phyloP scores from a whole-genome alignment of 2,113 vertebrate species.

The Polypterus senegalus region DNA sequence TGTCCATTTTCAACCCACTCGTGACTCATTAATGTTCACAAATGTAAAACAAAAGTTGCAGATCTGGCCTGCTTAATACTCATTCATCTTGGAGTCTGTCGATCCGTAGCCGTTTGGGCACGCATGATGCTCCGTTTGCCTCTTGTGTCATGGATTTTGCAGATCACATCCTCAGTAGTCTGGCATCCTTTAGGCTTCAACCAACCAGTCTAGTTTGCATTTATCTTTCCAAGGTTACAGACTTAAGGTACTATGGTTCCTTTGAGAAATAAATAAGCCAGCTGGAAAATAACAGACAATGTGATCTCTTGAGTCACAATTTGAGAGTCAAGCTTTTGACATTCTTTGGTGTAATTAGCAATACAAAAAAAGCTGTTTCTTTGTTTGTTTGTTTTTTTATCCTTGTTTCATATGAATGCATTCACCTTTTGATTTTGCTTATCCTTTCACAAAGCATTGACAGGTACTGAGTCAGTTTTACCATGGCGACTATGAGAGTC shows the following conservation, averaged over 20 bases:
- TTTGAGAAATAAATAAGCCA: neutral
- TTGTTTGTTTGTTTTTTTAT: conserved; percentile 12
- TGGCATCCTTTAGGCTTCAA: too few species aligned
- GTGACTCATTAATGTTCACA: too few species aligned
- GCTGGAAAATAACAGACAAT: neutral
- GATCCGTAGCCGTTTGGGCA: too few species aligned
- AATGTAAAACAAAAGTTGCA: too few species aligned
- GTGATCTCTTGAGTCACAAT: neutral
- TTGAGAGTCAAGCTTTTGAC: neutral
- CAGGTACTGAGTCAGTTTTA: conserved; percentile 90
- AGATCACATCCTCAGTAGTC: too few species aligned
- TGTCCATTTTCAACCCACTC: too few species aligned
- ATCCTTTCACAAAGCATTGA: conserved; percentile 76
- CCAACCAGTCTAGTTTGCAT: too few species aligned
- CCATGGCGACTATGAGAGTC: conserved; percentile 71
- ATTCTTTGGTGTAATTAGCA: conserved; percentile 68
- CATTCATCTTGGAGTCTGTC: too few species aligned
- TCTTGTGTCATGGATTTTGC: too few species aligned
- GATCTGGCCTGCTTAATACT: too few species aligned
- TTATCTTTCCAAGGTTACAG: too few species aligned
- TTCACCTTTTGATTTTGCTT: conserved; percentile 71
- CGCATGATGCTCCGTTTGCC: too few species aligned
- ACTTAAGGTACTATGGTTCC: neutral
- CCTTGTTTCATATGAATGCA: neutral
- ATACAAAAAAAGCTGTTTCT: conserved; percentile 68